Base-by-base conservation (phyloP, 92 coral and sea anemone genomes). In the Epizoanthus fatuus region DNA sequence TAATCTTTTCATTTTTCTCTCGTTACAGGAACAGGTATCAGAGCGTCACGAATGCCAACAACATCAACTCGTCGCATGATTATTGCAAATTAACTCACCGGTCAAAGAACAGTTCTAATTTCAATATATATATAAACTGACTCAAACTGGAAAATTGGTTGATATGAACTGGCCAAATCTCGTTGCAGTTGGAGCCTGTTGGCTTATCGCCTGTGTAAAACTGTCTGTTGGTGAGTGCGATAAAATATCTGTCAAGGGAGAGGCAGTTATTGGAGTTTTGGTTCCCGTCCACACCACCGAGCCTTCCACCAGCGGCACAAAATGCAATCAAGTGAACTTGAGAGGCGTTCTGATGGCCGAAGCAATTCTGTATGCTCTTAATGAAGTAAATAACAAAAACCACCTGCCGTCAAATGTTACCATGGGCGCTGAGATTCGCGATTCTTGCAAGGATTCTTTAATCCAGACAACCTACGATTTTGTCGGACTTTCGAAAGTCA, bases 261-360 rank as follows among this genome's bases (percentile, higher is more conserved):
- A 77, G 19, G 57, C 9, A 22, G 0, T 10, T 3, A 39, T 77
- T 3, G 82, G 82, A 20, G 82, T 58, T 58, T 13, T 77, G 57
- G 55, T 77, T 62, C 82, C 82, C 65, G 82, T 55, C 2, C 40
- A 59, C 63, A 57, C 22, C 2, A 49, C 53, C 53, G 53, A 49
- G 13, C 12, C 9, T 8, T 49, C 53, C 10, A 49, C 53, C 38
- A 77, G 37, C 45, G 82, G n/a, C 22, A 60, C 70, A 19, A 20
- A 77, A 58, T 90, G 93, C 39, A 72, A 65, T 11, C 65, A 65
- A 25, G 71, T 74, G 8, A 69, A 86, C 62, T 35, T 90, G 40
- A 53, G 69, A 4, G 90, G 93, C 4, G 67, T 90, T 60, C 75
- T 90, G 79, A 90, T 81, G 51, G 90, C 87, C 35, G 93, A 90